Percentiles rank a stretch among this genome's conserved stretches.
phyloP scores from a whole-genome alignment of 2,113 vertebrate species.

The Aldabrachelys gigantea region DNA sequence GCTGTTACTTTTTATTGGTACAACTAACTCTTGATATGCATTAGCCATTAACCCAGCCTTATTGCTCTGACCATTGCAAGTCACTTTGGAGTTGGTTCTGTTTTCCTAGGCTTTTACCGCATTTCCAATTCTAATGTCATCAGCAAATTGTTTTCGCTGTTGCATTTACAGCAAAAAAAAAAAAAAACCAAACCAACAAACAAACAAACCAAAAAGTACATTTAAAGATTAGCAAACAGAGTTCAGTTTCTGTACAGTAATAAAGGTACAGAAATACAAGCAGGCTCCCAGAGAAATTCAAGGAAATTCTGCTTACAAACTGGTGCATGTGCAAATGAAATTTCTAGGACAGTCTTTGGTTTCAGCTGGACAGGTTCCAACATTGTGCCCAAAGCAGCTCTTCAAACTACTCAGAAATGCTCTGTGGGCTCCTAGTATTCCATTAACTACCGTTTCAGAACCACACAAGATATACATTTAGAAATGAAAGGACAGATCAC shows the following conservation, averaged over 20 bases:
- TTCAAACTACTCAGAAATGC: not conserved
- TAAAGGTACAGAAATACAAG: accelerated
- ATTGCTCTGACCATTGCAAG: accelerated
- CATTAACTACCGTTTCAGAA: not conserved
- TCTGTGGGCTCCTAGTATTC: not conserved
- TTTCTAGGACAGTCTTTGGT: not conserved
- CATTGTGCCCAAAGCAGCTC: not conserved
- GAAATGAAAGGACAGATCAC: not conserved
- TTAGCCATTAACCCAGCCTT: not conserved
- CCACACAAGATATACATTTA: not conserved
- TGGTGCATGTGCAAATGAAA: not conserved
- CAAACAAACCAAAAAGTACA: not conserved
- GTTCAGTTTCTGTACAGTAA: not conserved
- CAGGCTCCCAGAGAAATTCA: not conserved
- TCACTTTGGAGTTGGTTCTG: accelerated
- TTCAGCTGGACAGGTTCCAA: not conserved
- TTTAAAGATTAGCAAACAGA: not conserved
- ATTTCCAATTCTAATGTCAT: not conserved
- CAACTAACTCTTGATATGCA: accelerated
- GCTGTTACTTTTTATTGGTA: not conserved
- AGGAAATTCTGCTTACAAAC: not conserved
- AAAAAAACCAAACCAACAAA: not conserved
- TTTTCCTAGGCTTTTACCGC: not conserved
- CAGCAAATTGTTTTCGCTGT: not conserved
- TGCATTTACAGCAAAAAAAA: not conserved